phyloP scores from a whole-genome alignment of 1,140 invertebrate genomes.

The Kradibia gibbosae region DNA sequence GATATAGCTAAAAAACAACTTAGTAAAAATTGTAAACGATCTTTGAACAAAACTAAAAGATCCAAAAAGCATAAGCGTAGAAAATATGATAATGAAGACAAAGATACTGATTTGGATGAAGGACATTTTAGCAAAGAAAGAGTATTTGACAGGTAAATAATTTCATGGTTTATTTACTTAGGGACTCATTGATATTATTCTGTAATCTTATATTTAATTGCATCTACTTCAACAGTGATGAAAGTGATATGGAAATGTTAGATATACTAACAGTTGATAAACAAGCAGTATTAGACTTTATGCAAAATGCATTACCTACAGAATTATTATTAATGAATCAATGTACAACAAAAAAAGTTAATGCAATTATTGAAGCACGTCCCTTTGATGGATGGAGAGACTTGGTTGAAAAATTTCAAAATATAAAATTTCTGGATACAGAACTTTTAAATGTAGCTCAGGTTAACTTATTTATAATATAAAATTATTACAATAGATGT shows the following conservation, averaged over 20 bases:
- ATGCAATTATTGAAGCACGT: conserved; percentile 77
- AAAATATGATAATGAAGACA: conserved; percentile 58
- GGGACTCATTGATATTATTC: conserved; percentile 7
- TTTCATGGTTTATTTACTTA: not conserved
- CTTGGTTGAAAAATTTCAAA: conserved; percentile 81
- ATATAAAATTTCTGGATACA: conserved; percentile 78
- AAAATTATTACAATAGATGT: not conserved
- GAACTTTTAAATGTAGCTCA: conserved; percentile 83
- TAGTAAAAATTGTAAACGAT: conserved; percentile 52
- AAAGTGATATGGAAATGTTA: conserved; percentile 82
- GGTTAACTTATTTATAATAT: conserved; percentile 55
- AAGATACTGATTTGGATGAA: conserved; percentile 67
- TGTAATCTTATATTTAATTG: not conserved
- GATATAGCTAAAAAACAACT: conserved; percentile 35
- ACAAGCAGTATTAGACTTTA: conserved; percentile 83
- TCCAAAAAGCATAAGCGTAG: conserved; percentile 59
- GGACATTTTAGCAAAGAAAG: conserved; percentile 60
- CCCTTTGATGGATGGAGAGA: conserved; percentile 84
- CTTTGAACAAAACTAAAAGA: conserved; percentile 40
- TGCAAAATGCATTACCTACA: conserved; percentile 77
- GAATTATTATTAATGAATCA: conserved; percentile 80
- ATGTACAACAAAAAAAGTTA: conserved; percentile 83
- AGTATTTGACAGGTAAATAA: conserved; percentile 66
- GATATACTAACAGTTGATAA: conserved; percentile 80
- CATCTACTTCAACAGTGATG: conserved; percentile 75